Percentiles rank a stretch among this genome's conserved stretches.
phyloP scores from a whole-genome alignment of 2,113 vertebrate genomes.

The Chaetura pelagica region DNA sequence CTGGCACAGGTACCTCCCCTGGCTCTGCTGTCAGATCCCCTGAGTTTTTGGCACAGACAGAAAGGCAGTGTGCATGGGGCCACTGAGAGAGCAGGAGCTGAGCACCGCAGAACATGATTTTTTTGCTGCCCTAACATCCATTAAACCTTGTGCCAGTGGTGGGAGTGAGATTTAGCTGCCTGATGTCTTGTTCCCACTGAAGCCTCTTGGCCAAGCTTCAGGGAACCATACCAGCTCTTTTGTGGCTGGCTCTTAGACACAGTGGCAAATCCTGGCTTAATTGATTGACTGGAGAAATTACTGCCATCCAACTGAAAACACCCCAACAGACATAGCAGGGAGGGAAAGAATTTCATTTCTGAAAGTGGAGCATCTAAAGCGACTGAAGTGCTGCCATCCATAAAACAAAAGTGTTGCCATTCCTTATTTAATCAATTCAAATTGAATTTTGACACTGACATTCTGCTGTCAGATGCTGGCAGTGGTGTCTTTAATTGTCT shows the following conservation, averaged over 20 bases:
- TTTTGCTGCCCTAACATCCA: conserved; percentile 30
- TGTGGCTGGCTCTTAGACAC: conserved; percentile 40
- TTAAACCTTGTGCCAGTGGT: conserved; percentile 35
- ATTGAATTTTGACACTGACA: conserved; percentile 64
- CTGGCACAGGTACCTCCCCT: not conserved
- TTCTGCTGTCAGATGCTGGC: conserved; percentile 55
- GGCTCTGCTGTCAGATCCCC: not conserved
- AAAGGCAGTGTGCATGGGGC: not conserved
- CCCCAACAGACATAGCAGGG: conserved; percentile 39
- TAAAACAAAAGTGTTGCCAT: conserved; percentile 68
- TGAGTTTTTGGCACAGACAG: not conserved
- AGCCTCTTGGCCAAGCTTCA: conserved; percentile 29
- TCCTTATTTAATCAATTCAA: conserved; percentile 60
- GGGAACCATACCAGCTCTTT: conserved; percentile 29
- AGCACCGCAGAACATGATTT: conserved; percentile 28
- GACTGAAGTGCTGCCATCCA: conserved; percentile 68
- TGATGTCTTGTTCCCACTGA: conserved; percentile 22
- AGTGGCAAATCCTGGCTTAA: conserved; percentile 59
- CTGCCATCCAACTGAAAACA: not conserved
- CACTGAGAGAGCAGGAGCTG: not conserved
- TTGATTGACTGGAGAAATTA: conserved; percentile 49
- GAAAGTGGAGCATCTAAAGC: conserved; percentile 33
- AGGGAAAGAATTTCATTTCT: conserved; percentile 48
- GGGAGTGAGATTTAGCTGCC: conserved; percentile 30
- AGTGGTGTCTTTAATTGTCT: conserved; percentile 38